Base-by-base conservation (phyloP, 2,888 invertebrate species). In the Bruchidius siliquastri region DNA sequence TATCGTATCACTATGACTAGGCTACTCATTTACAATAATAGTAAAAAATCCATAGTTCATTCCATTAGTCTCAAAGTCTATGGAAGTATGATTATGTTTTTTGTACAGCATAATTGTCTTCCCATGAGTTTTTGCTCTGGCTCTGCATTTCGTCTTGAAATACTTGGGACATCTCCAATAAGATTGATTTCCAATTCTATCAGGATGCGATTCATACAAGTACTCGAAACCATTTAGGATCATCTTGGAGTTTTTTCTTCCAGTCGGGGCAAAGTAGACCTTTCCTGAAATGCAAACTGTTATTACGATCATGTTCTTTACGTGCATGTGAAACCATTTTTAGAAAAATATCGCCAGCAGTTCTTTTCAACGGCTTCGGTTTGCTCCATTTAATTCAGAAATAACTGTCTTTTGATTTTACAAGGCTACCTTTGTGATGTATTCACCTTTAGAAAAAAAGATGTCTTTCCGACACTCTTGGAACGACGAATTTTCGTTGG, bases 141-240 rank as follows among this genome's bases (percentile, higher is more conserved):
- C 77, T 74, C 75, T 81, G 72, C 83, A 83, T 77, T 81, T 81
- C 3, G 81, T 82, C 76, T 79, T 81, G 49, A 75, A 80, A 76
- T 83, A 83, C 13, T 75, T 77, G 3, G 81, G 77, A 72, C 83
- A 83, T 8, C 78, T 77, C 83, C 83, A 83, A 20, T 30, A 68
- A 10, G 69, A 80, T 82, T 0, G 75, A 72, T 8, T 74, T 76
- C 8, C 76, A 77, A 76, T 83, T 83, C 68, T 69, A 26, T 76
- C 67, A 75, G 22, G 26, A 26, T 26, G 26, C 2, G 26, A 26
- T 26, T 26, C 13, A 13, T 49, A 13, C 6, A 13, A 49, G 71
- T 79, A 82, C 22, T 74, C 76, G 73, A 76, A 77, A 69, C 77
- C 74, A 22, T 81, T 75, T 20, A 81, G 72, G 8, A 82, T 77